phyloP scores from a whole-genome alignment of 2,888 invertebrate genomes.

The Cyaniris semiargus region DNA sequence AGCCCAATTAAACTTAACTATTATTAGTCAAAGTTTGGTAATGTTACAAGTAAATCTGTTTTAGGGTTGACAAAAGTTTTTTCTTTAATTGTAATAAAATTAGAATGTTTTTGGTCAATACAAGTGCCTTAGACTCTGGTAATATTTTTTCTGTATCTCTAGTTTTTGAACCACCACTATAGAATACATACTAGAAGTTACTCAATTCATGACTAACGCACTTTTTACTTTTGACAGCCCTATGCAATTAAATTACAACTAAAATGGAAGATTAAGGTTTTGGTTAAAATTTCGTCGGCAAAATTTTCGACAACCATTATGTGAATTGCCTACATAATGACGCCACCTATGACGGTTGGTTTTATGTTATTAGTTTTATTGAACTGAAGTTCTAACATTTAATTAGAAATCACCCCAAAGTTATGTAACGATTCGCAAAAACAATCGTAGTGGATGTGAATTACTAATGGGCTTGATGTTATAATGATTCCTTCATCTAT shows the following conservation, averaged over 20 bases:
- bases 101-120: too few relatives aligned
- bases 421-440: background rate
- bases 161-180: too few relatives aligned
- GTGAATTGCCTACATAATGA: background rate
- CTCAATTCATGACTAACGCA: too few relatives aligned
- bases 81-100: background rate
- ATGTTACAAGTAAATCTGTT: background rate
- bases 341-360: background rate
- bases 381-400: background rate
- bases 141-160: too few relatives aligned
- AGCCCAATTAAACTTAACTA: background rate
- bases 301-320: background rate
- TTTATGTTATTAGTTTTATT: constrained; percentile 4
- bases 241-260: background rate
- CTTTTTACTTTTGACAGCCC: background rate
- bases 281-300: background rate
- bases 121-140: too few relatives aligned
- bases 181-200: too few relatives aligned
- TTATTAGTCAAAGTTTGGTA: background rate
- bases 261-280: constrained; percentile 1
- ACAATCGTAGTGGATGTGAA: background rate
- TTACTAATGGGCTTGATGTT: too few relatives aligned
- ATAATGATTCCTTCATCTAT: too few relatives aligned
- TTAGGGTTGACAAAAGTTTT: background rate
- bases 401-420: background rate